Evolutionary conservation across 2,888 invertebrate species (phyloP).

Genomic region (Gastracanthus pulcherrimus): DNA sequence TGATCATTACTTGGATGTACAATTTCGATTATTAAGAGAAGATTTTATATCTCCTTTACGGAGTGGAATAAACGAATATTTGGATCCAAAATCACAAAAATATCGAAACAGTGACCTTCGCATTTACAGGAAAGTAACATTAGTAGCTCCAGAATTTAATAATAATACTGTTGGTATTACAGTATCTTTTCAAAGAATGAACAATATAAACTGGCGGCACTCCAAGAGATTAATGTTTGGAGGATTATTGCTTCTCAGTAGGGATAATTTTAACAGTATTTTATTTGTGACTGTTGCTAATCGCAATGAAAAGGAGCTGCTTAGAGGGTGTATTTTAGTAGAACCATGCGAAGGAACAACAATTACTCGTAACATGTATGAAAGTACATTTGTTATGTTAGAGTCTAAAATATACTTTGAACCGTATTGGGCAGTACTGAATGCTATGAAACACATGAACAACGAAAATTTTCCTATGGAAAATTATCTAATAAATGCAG

Average conservation of each 20-base stretch:
- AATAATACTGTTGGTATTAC: not conserved
- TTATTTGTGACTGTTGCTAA: not conserved
- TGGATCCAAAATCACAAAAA: not conserved
- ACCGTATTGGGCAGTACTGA: constrained; percentile 3
- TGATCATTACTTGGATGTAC: constrained; percentile 41
- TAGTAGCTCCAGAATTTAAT: not conserved
- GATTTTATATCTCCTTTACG: constrained; percentile 34
- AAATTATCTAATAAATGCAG: not conserved
- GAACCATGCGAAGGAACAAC: not conserved
- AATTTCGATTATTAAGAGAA: constrained; percentile 33
- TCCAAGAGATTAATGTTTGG: constrained; percentile 4
- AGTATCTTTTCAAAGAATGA: not conserved
- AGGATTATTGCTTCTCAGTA: not conserved
- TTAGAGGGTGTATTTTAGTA: not conserved
- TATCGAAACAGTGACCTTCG: constrained; percentile 2
- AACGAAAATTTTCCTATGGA: constrained; percentile 23
- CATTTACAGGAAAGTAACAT: not conserved
- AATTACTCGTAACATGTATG: not conserved
- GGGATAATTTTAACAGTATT: constrained; percentile 11
- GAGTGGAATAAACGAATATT: constrained; percentile 11
- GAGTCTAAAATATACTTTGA: constrained; percentile 36
- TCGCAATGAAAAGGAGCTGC: not conserved
- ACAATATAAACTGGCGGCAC: not conserved
- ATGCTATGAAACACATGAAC: not conserved
- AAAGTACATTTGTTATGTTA: not conserved